A percentile compares a stretch with the other conserved stretches of the same genome.
Evolutionary conservation across 2,113 vertebrate species (phyloP).

Genomic region (Semnopithecus entellus): DNA sequence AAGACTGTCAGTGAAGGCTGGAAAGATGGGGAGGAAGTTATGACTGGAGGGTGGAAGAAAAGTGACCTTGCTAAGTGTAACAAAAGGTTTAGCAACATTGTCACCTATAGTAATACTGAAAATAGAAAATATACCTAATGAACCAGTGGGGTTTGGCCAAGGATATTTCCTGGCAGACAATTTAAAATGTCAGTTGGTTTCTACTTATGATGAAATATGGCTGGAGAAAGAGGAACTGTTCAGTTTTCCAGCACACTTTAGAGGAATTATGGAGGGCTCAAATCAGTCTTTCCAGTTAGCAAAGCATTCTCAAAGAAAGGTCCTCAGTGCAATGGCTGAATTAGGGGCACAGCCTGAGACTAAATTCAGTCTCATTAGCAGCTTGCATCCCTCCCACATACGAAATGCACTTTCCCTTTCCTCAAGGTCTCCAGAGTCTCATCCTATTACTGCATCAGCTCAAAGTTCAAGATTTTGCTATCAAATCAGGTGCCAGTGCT

Average conservation of each 20-base stretch:
- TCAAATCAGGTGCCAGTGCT: background rate
- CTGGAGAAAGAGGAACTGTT: background rate
- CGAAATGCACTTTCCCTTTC: too few relatives aligned
- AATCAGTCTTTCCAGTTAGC: background rate
- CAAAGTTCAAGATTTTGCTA: background rate
- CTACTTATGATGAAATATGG: background rate
- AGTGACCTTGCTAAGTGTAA: background rate
- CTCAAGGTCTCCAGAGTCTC: too few relatives aligned
- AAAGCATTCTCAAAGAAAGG: background rate
- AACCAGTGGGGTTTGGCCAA: background rate
- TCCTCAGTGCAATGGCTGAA: background rate
- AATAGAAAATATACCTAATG: background rate
- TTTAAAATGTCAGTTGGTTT: background rate
- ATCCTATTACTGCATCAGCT: background rate
- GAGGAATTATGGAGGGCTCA: background rate
- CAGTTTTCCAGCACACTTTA: background rate
- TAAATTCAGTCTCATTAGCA: too few relatives aligned
- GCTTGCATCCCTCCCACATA: too few relatives aligned
- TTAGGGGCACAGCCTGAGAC: background rate
- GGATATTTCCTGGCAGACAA: background rate
- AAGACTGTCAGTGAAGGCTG: background rate
- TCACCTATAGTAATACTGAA: background rate
- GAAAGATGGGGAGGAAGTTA: background rate
- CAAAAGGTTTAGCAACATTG: background rate
- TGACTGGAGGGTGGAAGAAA: background rate